Evolutionary conservation across 2,113 vertebrate species (phyloP).

Genomic region (Nothocercus julius): DNA sequence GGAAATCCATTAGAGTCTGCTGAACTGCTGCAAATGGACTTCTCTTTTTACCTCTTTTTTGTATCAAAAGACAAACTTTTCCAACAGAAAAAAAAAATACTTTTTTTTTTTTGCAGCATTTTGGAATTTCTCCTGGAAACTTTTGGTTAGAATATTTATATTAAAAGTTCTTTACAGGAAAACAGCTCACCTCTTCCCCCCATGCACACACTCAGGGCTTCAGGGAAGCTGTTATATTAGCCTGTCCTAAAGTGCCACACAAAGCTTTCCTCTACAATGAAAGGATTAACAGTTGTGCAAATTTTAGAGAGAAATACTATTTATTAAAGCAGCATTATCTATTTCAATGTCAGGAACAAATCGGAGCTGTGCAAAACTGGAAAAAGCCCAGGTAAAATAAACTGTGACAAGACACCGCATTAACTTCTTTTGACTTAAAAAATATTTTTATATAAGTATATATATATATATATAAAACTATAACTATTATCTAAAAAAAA

Average conservation of each 20-base stretch:
- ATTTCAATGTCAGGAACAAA: not conserved
- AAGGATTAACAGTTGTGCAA: fast-evolving
- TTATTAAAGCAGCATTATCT: not conserved
- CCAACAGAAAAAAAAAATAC: not conserved
- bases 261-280: not conserved
- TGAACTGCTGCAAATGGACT: not conserved
- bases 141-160: not conserved
- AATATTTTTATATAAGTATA: not conserved
- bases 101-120: not conserved
- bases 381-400: not conserved
- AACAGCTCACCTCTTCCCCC: not conserved
- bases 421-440: not conserved
- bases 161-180: not conserved
- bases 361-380: not conserved
- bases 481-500: not conserved
- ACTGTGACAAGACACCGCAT: not conserved
- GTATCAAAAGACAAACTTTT: not conserved
- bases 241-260: not conserved
- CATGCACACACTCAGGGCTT: not conserved
- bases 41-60: not conserved
- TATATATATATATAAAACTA: no score
- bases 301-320: not conserved
- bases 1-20: not conserved
- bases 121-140: not conserved
- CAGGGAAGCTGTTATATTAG: not conserved